Evolutionary conservation across 2,888 invertebrate genomes (phyloP), one percentile per base, ranked within the genome.

Genomic region (Drosophila subquinaria): DNA sequence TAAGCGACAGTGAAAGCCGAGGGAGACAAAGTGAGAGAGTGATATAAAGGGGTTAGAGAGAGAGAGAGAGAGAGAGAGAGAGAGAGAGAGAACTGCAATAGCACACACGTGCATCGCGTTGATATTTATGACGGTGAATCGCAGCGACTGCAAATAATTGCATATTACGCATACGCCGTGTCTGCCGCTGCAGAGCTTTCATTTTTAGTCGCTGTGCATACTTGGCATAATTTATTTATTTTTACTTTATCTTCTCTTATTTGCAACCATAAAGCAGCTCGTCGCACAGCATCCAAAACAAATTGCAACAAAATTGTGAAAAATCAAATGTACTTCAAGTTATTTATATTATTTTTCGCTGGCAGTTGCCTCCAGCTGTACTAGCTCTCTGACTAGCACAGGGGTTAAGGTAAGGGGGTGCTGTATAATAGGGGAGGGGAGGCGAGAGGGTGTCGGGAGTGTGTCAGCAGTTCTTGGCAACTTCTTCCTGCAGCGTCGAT

Each of bases 291-390:
- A 56, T 27, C 45, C 62, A 64, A 64, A 76, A 72, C 72, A 69
- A 80, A 82, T 80, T 80, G 73, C 64, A 70, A 50, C 70, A 45
- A 73, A 85, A 86, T 80, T 78, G 76, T 80, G 70, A 88, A 82
- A 87, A 87, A 82, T 84, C 82, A 82, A 87, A 84, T 78, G 80
- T 70, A 48, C 68, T 81, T 77, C 55, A 76, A 66, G 69, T 70
- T 78, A 69, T 78, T 86, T 86, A 74, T 79, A n/a, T 38, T 38
- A 64, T 83, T 69, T 76, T 69, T 76, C 45, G 43, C 69, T 56
- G 61, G 66, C 63, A 38, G 62, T 43, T 45, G 64, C 20, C 76
- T 48, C 45, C 68, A 68, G 64, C 53, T 59, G 76, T 33, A 30
- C 30, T 33, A 23, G 33, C 42, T 17, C 35, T 30, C 3, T 15